Base-by-base conservation (phyloP, 2,888 invertebrate species). In the Scaptomyza parva region DNA sequence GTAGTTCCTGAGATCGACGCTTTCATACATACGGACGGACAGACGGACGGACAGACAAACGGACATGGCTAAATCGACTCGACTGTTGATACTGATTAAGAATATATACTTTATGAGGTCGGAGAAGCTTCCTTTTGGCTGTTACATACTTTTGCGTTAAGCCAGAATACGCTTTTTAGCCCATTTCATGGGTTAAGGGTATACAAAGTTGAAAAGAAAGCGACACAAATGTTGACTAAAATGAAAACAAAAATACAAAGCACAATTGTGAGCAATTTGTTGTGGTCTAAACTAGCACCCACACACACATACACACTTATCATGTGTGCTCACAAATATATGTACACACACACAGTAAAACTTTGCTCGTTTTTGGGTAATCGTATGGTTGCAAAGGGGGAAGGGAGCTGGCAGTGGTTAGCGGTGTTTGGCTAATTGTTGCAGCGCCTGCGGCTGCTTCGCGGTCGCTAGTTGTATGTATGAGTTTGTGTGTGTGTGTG, bases 241-340 rank as follows among this genome's bases (percentile, higher is more conserved):
- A 37, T 60, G 53, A 73, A 37, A 37, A 37, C 11, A 72, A 37
- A 35, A 35, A 83, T 84, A 86, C 86, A 69, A 73, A 76, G 82
- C 82, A 70, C 76, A 72, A 72, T 84, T 80, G 87, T 64, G 67
- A 55, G 81, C 78, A 82, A 82, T 84, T 83, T 82, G 85, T 84
- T 76, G 65, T 70, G 70, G 64, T 64, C 70, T 60, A 60, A 79
- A 59, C 64, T 48, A 60, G 22, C 22, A 22, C 22, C 3, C 9
- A 14, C 45, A 47, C 37, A 26, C 17, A 66, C 44, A 35, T 24
- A 45, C 22, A 43, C 61, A 44, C 52, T 55, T 55, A 52, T 61
- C 54, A 17, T 37, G 17, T 48, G 63, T 30, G 67, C n/a, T n/a
- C n/a, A n/a, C n/a, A n/a, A n/a, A n/a, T n/a, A n/a, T n/a, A n/a